phyloP scores from a whole-genome alignment of 2,797 vertebrate genomes.

The Mormyrus proboscirostris region DNA sequence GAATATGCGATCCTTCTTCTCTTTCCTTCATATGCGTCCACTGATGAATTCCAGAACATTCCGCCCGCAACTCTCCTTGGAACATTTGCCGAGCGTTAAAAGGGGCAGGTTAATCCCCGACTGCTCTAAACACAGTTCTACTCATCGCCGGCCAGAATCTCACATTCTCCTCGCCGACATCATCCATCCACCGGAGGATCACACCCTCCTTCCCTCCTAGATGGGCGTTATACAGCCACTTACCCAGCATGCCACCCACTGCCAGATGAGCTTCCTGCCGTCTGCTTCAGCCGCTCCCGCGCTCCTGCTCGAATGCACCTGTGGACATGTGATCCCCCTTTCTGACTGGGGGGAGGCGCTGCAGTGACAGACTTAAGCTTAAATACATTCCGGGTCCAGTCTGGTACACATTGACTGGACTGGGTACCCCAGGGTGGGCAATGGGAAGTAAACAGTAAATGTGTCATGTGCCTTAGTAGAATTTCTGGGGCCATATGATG shows the following conservation, averaged over 20 bases:
- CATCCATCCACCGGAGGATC: background rate
- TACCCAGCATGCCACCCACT: background rate
- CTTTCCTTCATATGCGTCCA: background rate
- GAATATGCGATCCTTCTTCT: background rate
- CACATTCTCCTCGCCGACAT: background rate
- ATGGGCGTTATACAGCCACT: background rate
- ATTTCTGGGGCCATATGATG: background rate
- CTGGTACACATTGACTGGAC: background rate
- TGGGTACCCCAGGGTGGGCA: background rate
- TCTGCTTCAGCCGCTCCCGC: background rate
- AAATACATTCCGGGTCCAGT: background rate
- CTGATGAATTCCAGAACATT: conserved; percentile 2
- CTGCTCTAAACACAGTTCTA: background rate
- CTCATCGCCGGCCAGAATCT: background rate
- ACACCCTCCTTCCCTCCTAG: background rate
- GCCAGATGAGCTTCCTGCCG: background rate
- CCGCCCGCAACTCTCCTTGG: too few relatives aligned
- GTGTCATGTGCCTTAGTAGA: background rate
- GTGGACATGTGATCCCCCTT: background rate
- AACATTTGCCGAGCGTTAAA: background rate
- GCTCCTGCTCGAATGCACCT: background rate
- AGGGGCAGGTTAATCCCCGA: background rate
- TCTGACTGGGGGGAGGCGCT: background rate
- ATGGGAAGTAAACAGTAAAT: background rate
- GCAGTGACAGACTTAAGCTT: background rate